phyloP scores from a whole-genome alignment of 2,113 vertebrate species.

The Calypte anna region DNA sequence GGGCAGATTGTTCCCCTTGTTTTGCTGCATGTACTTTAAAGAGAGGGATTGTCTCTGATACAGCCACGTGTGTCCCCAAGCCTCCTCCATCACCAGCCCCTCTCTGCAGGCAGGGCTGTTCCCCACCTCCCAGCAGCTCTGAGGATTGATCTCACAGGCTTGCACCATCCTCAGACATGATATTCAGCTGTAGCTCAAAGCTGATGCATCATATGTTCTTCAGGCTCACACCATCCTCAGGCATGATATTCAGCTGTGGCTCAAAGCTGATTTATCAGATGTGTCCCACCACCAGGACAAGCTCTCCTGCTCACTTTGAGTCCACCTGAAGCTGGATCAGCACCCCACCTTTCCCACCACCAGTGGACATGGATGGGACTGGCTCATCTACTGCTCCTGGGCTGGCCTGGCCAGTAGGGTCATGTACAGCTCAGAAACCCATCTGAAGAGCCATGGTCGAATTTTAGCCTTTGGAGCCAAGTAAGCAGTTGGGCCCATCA shows the following conservation, averaged over 20 bases:
- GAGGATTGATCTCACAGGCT: neutral
- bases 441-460: neutral
- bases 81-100: neutral
- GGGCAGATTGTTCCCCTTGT: neutral
- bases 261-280: neutral
- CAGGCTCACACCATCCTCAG: neutral
- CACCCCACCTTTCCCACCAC: neutral
- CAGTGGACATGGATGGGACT: neutral
- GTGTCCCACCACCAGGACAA: fast-evolving
- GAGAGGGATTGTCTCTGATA: neutral
- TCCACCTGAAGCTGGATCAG: neutral
- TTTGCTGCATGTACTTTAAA: neutral
- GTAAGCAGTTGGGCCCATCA: neutral
- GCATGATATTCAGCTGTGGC: neutral
- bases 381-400: fast-evolving
- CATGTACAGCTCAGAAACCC: neutral
- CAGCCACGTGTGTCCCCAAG: fast-evolving
- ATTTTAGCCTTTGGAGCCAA: slow-evolving; percentile 36
- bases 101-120: neutral
- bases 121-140: neutral
- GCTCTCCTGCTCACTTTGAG: neutral
- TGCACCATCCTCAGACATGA: fast-evolving
- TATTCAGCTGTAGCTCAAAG: neutral
- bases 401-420: neutral
- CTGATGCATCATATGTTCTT: neutral